phyloP scores from a whole-genome alignment of 2,888 invertebrate genomes.

The Euplagia quadripunctaria region DNA sequence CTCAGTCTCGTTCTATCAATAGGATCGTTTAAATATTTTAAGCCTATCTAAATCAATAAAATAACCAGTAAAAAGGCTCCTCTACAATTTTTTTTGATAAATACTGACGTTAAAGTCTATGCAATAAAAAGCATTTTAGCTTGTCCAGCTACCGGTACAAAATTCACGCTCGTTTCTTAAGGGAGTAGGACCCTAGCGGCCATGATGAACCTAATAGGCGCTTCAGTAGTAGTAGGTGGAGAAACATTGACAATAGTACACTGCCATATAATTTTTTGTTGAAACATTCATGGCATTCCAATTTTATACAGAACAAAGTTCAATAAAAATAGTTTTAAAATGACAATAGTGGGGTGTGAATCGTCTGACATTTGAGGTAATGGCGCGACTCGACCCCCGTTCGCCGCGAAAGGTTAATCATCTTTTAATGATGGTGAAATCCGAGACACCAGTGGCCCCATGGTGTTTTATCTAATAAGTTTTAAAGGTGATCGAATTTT shows the following conservation, averaged over 20 bases:
- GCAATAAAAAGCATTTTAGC: too few species aligned
- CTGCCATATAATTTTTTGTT: too few species aligned
- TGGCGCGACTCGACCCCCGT: conserved; percentile 69
- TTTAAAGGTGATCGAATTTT: conserved; percentile 31
- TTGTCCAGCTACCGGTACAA: too few species aligned
- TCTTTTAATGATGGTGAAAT: conserved; percentile 79
- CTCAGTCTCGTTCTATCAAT: too few species aligned
- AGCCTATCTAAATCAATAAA: background rate
- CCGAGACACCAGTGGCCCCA: conserved; percentile 47
- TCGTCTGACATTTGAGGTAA: conserved; percentile 77
- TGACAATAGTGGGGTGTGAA: conserved; percentile 66
- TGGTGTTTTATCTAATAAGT: conserved; percentile 48
- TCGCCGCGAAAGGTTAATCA: conserved; percentile 81
- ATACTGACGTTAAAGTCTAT: background rate
- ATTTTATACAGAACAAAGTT: conserved; percentile 14
- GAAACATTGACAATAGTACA: too few species aligned
- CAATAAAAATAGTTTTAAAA: conserved; percentile 28
- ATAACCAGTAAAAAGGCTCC: background rate
- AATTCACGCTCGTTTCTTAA: too few species aligned
- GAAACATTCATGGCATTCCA: background rate
- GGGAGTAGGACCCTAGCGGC: too few species aligned
- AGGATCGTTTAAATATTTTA: too few species aligned
- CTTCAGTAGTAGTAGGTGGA: too few species aligned
- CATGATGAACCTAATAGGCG: background rate
- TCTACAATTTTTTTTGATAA: too few species aligned